Evolutionary conservation across 2,888 invertebrate genomes (phyloP).

Genomic region (Scrobipalpa costella): DNA sequence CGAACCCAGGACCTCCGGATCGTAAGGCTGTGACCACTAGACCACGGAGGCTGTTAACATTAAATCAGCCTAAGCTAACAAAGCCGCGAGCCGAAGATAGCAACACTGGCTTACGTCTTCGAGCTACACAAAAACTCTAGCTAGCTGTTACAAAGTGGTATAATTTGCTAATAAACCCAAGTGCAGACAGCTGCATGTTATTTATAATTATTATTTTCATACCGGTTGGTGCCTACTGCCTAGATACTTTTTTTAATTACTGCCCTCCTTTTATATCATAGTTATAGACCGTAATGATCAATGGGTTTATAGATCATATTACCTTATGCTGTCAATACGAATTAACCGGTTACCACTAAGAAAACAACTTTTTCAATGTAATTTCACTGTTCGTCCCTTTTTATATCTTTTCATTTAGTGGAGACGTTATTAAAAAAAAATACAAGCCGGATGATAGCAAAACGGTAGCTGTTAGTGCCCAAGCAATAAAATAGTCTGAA

Average conservation of each 20-base stretch:
- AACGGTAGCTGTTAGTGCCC: neutral
- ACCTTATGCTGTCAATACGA: slow-evolving; percentile 11
- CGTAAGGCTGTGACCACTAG: too few species aligned
- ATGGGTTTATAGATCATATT: slow-evolving; percentile 4
- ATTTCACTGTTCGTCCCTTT: neutral
- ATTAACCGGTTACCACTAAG: neutral
- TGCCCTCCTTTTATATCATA: slow-evolving; percentile 10
- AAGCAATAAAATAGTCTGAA: neutral
- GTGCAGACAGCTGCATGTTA: slow-evolving; percentile 25
- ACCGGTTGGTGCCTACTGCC: slow-evolving; percentile 19
- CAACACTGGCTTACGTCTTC: neutral
- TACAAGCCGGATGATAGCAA: slow-evolving; percentile 5
- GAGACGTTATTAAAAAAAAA: neutral
- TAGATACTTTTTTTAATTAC: slow-evolving; percentile 26
- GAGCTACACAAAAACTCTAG: neutral
- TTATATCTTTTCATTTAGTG: neutral
- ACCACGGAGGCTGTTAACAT: too few species aligned
- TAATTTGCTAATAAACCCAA: slow-evolving; percentile 21
- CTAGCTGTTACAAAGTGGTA: slow-evolving; percentile 15
- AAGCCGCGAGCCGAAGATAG: too few species aligned
- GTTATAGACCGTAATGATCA: slow-evolving; percentile 8
- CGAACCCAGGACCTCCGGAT: too few species aligned
- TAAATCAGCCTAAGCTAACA: too few species aligned
- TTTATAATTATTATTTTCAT: slow-evolving; percentile 27
- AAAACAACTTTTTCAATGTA: neutral